A percentile compares a stretch with the other conserved stretches of the same genome.
phyloP scores from a whole-genome alignment of 2,888 invertebrate genomes.

The Nycteola revayana region DNA sequence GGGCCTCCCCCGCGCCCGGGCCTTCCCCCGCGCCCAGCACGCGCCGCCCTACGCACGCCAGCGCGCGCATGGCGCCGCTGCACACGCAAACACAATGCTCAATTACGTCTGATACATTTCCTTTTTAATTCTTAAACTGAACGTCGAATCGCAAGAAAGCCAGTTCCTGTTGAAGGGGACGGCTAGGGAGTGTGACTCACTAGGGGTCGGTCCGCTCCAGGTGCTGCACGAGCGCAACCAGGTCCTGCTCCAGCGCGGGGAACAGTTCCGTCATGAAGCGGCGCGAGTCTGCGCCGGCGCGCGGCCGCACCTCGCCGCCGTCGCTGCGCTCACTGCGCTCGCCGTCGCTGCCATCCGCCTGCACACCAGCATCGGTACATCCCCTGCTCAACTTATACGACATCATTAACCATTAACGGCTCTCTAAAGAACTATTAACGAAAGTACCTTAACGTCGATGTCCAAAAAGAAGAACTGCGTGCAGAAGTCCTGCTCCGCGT shows the following conservation, averaged over 20 bases:
- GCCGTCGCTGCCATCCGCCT: conserved; percentile 38
- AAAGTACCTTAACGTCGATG: conserved; percentile 62
- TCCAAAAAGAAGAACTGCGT: conserved; percentile 94
- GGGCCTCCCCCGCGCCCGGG: conserved; percentile 73
- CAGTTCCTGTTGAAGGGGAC: no score
- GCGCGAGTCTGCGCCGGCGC: conserved; percentile 56
- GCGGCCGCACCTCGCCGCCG: conserved; percentile 28
- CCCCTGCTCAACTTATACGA: no score
- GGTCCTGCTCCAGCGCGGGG: conserved; percentile 92
- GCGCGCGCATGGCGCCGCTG: conserved; percentile 96
- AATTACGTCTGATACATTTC: no score
- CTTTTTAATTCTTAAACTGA: no score
- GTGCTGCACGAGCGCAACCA: conserved; percentile 91
- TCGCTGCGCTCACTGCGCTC: conserved; percentile 36
- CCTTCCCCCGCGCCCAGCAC: conserved; percentile 92
- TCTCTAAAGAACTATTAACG: no score
- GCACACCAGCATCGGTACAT: not conserved
- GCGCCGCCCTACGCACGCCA: conserved; percentile 95
- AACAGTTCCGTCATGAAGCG: conserved; percentile 95
- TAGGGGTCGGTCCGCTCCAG: conserved; percentile 95
- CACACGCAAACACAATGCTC: no score
- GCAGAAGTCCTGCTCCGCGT: conserved; percentile 98
- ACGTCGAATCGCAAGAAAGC: no score
- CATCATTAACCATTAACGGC: no score
- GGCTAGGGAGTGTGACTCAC: conserved; percentile 95